Percentiles rank a stretch among this genome's conserved stretches.
phyloP scores from a whole-genome alignment of 2,113 vertebrate genomes.

The Tympanuchus pallidicinctus region DNA sequence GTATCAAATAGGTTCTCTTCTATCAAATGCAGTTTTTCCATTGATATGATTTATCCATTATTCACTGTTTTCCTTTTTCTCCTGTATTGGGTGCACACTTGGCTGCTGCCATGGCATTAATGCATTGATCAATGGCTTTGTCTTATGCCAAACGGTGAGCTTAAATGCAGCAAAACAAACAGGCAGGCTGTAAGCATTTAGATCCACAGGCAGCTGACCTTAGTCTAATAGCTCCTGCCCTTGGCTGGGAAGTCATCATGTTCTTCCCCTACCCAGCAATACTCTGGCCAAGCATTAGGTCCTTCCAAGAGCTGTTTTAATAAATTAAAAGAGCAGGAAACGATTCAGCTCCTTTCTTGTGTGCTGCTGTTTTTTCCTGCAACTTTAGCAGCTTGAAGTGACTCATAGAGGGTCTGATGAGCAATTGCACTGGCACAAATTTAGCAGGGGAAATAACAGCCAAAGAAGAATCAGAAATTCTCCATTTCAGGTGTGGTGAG shows the following conservation, averaged over 20 bases:
- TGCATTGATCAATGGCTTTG: background rate
- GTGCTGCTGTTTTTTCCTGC: conserved; percentile 3
- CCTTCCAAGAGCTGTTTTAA: background rate
- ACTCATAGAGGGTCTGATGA: background rate
- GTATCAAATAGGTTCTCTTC: background rate
- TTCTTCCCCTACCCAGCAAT: background rate
- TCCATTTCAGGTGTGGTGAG: background rate
- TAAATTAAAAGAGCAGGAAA: background rate
- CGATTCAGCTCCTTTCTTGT: background rate
- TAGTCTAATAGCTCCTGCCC: background rate
- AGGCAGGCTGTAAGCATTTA: background rate
- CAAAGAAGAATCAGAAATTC: background rate
- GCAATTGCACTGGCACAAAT: background rate
- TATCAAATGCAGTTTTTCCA: background rate
- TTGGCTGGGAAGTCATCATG: background rate
- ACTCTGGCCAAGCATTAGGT: background rate
- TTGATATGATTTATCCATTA: background rate
- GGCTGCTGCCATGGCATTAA: background rate
- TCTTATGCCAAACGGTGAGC: background rate
- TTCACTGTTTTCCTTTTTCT: background rate
- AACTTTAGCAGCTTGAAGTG: conserved; percentile 1
- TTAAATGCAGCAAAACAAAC: background rate
- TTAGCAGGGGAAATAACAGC: background rate
- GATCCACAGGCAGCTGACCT: background rate
- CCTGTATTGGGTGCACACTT: background rate